Conservation (phyloP, 2,113 vertebrate genomes). For the Phylloscopus trochiloides region DNA sequence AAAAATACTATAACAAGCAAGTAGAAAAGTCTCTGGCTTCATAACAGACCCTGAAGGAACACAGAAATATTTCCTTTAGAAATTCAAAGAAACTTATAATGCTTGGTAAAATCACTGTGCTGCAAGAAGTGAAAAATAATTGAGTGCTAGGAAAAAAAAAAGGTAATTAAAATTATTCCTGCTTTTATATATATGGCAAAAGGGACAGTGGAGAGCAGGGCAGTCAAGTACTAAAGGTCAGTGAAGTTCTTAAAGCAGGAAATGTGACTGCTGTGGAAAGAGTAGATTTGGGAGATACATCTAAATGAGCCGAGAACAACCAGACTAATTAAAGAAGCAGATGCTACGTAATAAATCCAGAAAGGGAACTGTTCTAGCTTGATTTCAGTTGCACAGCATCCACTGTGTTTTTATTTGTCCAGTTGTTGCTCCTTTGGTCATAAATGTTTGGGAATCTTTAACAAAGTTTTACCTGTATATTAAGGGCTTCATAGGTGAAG, state of each 20-base stretch:
- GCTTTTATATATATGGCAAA: not conserved
- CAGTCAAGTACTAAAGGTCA: not conserved
- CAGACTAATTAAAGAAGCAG: not conserved
- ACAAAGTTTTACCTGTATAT: not conserved
- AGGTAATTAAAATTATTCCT: not conserved
- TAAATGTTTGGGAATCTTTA: not conserved
- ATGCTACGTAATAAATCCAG: not conserved
- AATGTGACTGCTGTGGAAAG: not conserved
- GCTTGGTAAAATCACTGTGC: not conserved
- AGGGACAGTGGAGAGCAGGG: not conserved
- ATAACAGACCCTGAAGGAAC: not conserved
- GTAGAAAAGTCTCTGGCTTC: slow-evolving; percentile 17
- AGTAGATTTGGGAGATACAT: not conserved
- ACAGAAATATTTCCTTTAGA: slow-evolving; percentile 13
- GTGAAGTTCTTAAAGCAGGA: not conserved
- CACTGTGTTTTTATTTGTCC: not conserved
- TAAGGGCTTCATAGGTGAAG: not conserved
- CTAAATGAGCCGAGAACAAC: not conserved
- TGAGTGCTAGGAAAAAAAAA: not conserved
- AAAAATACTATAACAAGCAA: not conserved
- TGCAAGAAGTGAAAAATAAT: slow-evolving; percentile 7
- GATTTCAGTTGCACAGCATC: not conserved
- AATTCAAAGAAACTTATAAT: not conserved
- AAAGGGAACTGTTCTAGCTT: not conserved
- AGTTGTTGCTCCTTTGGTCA: not conserved